Evolutionary conservation across 2,113 vertebrate genomes (phyloP).

Genomic region (Melanotaenia duboulayi): DNA sequence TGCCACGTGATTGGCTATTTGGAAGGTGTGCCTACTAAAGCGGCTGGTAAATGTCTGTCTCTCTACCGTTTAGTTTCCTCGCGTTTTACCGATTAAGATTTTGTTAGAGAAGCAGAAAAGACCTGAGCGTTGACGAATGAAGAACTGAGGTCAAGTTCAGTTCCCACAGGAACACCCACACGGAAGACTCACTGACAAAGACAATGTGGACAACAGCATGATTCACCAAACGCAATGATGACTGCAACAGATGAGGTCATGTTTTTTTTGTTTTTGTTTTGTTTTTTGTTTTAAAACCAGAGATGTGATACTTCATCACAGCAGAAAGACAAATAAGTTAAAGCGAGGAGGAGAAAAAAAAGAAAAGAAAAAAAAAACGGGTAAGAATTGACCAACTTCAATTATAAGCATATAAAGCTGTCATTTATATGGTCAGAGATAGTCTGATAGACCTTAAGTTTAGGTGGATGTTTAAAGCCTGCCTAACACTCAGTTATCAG

Average conservation of each 20-base stretch:
- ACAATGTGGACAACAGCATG: background rate
- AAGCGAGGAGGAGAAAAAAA: no score
- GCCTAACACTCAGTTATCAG: slow-evolving; percentile 23
- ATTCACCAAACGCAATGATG: background rate
- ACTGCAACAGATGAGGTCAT: background rate
- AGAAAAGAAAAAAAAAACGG: background rate
- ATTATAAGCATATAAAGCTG: slow-evolving; percentile 24
- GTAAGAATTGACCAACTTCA: background rate
- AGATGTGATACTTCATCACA: background rate
- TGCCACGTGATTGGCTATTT: no score
- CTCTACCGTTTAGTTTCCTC: background rate
- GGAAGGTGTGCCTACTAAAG: no score
- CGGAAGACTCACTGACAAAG: background rate
- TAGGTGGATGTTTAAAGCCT: slow-evolving; percentile 30
- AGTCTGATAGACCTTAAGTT: slow-evolving; percentile 23
- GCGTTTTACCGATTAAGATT: background rate
- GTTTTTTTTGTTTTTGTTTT: no score
- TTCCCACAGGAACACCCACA: background rate
- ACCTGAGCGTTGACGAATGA: background rate
- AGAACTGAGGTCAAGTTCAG: no score
- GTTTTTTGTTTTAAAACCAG: background rate
- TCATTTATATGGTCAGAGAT: slow-evolving; percentile 10
- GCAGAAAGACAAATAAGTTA: background rate
- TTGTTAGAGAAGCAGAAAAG: background rate
- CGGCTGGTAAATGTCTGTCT: no score